These are phyloP conservation scores for Noctua janthina DNA, from an alignment of 2,888 invertebrate genomes.

Conservation along the genomic window DNA sequence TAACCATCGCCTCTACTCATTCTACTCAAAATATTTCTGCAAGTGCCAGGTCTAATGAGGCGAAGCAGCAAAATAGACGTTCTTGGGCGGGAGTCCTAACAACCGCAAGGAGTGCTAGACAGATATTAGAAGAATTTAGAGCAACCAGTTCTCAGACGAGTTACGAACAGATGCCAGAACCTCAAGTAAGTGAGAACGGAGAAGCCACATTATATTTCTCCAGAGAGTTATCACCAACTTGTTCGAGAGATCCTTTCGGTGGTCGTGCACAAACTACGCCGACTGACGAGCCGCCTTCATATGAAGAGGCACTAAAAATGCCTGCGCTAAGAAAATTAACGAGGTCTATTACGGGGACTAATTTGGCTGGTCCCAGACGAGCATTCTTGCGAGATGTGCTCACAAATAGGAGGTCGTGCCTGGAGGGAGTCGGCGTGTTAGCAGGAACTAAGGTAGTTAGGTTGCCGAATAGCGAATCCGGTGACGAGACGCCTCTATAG, in stretches of 20 bases:
- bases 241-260: conserved; percentile 91
- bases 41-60: conserved; percentile 78
- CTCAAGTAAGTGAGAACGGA: conserved; percentile 74
- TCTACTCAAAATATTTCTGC: conserved; percentile 84
- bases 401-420: conserved; percentile 87
- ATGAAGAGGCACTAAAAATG: conserved; percentile 92
- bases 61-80: conserved; percentile 84
- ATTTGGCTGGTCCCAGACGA: conserved; percentile 87
- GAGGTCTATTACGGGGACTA: conserved; percentile 91
- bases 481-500: conserved; percentile 88
- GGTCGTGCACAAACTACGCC: conserved; percentile 90
- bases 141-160: conserved; percentile 76
- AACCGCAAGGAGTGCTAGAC: conserved; percentile 84
- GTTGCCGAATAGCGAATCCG: conserved; percentile 82
- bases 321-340: conserved; percentile 90
- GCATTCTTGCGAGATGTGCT: conserved; percentile 88
- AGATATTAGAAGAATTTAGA: conserved; percentile 85
- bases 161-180: conserved; percentile 83
- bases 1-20: conserved; percentile 82
- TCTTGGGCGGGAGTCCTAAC: conserved; percentile 87
- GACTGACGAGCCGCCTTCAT: conserved; percentile 91
- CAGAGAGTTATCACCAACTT: conserved; percentile 86
- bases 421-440: conserved; percentile 87
- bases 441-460: conserved; percentile 86
- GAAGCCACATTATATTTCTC: conserved; percentile 84